Base-by-base conservation (phyloP, 2,888 invertebrate genomes). In the Syrphus vitripennis region DNA sequence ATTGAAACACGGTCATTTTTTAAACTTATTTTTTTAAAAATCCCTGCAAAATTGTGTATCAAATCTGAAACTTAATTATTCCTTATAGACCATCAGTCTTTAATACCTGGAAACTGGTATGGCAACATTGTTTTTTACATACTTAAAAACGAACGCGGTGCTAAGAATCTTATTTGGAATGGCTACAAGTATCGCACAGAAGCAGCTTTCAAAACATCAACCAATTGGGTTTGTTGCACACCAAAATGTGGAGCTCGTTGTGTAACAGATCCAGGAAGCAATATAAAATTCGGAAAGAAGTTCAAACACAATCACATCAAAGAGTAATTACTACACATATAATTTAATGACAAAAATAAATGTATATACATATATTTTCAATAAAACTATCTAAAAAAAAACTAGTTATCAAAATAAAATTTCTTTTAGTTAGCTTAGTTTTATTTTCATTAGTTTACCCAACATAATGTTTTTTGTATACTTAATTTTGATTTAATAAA, bases 221-320 rank as follows among this genome's bases (percentile, higher is more conserved):
- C 86, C 4, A 89, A 89, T 86, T 90, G 90, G 90, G 86, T 89
- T 42, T 90, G 90, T 78, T 72, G 79, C 24, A 21, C 69, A 19
- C 55, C 78, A 12, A 88, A 88, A 61, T 90, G 90, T 74, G 65
- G 69, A 6, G 88, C 89, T 21, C 83, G 90, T 34, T 89, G 89
- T 65, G 76, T 88, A 6, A 89, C 89, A 40, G 88, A 88, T 50
- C 71, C 79, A 7, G 76, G 81, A n/a, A 74, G 88, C 24, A 82
- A 86, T 9, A 88, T 90, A 7, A 89, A 89, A 87, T 88, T 89
- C 50, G 88, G 88, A 34, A 89, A 88, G 55, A 87, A 83, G n/a
- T 79, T 86, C 55, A 78, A 72, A 29, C 90, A 90, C 48, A 89
- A 88, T 50, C 90, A 90, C 83, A 29, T 19, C 14, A 12, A 14